A percentile compares a stretch with the other conserved stretches of the same genome.
Conservation (phyloP, 2,797 vertebrate species). For the Siniperca undulata region DNA sequence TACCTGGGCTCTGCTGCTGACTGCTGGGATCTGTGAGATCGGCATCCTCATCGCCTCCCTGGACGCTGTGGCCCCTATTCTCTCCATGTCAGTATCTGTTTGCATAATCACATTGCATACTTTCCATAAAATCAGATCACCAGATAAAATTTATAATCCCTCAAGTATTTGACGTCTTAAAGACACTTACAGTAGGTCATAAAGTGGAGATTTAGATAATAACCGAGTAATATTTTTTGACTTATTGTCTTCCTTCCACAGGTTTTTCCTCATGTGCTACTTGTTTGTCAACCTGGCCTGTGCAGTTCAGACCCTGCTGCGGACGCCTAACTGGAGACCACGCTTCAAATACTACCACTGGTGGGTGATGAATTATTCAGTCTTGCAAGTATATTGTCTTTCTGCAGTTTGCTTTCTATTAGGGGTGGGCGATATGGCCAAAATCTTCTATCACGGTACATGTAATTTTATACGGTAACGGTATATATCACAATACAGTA, state of each 20-base stretch:
- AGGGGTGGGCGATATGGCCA: too few relatives aligned
- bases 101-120: background rate
- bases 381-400: background rate
- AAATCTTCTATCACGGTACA: too few relatives aligned
- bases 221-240: background rate
- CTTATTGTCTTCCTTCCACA: slow-evolving; percentile 58
- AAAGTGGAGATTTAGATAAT: slow-evolving; percentile 35
- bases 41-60: slow-evolving; percentile 97
- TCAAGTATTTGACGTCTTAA: slow-evolving; percentile 20
- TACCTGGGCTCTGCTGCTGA: slow-evolving; percentile 96
- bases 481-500: too few relatives aligned
- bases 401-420: background rate
- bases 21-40: slow-evolving; percentile 93
- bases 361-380: slow-evolving; percentile 48
- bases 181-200: slow-evolving; percentile 26
- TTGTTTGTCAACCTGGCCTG: slow-evolving; percentile 98
- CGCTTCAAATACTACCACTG: slow-evolving; percentile 98
- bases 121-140: slow-evolving; percentile 31
- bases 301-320: slow-evolving; percentile 93
- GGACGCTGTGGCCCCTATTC: slow-evolving; percentile 95
- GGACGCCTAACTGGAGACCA: slow-evolving; percentile 97
- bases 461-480: too few relatives aligned
- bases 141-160: slow-evolving; percentile 28
- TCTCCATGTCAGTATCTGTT: slow-evolving; percentile 91
- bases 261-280: slow-evolving; percentile 99